Evolutionary conservation across 1,140 invertebrate species (phyloP), one percentile per base, ranked within the genome.

Genomic region (Listronotus oregonensis): DNA sequence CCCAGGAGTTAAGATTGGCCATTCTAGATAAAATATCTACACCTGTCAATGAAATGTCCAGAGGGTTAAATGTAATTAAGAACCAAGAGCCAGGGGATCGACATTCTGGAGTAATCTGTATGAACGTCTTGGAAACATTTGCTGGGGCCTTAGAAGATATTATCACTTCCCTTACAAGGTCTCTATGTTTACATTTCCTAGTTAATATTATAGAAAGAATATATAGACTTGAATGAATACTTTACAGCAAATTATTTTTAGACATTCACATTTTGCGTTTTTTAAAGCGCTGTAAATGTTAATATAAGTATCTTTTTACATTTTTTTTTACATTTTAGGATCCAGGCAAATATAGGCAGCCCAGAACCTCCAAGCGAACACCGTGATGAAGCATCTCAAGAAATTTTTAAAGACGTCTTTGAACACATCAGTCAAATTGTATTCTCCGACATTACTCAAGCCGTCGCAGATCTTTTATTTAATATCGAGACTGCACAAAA

Each of bases 1-100:
- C 80, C 21, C 81, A 84, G 65, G 82, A 83, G 63, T 72, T 84
- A 10, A 79, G 82, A 47, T 76, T 81, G 70, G 79, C 80, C 14
- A 76, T 84, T 49, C 71, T 84, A 15, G 82, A 85, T 57, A 80
- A 80, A 62, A 78, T 85, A 0, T 78, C 77, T 1, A 75, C 79
- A 18, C 82, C 83, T 1, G 73, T 84, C 7, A 78, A 79, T 57
- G 80, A 84, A 64, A 72, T 84, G 3, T 79, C 81, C 12, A 82
- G 80, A 70, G 78, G 78, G 5, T 62, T 84, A 18, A 79, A 83
- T 64, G 71, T 78, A 1, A 80, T 84, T 8, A 71, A 69, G 62
- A 64, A 67, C 34, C 66, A 68, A 54, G 57, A 68, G 40, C 55
- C 66, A 10, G 46, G 50, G 12, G 68, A 72, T 18, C 56, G 66